Percentiles rank a stretch among this genome's conserved stretches.
Conservation (phyloP, 2,888 invertebrate species). For the Clepsis dumicolana region DNA sequence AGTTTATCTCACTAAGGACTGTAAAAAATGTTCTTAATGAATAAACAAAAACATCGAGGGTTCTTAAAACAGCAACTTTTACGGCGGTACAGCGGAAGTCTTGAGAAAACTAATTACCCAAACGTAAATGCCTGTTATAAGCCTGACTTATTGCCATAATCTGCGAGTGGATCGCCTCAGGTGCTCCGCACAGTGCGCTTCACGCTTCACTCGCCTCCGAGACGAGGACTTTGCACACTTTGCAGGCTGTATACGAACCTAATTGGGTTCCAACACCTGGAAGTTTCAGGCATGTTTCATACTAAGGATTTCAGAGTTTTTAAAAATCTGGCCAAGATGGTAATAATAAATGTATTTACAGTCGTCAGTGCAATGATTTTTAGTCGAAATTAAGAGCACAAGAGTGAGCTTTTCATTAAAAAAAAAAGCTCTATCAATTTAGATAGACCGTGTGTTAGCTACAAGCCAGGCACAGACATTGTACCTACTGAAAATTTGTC, state of each 20-base stretch:
- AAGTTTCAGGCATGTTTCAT: not conserved
- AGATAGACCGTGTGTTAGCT: too few relatives aligned
- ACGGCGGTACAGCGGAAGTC: conserved; percentile 6
- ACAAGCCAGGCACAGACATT: too few relatives aligned
- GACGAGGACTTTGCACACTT: not conserved
- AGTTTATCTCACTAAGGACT: not conserved
- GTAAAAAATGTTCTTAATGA: not conserved
- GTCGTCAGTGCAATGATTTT: too few relatives aligned
- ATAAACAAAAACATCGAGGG: conserved; percentile 3
- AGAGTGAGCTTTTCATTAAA: too few relatives aligned
- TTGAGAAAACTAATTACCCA: conserved; percentile 19
- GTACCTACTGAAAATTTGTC: too few relatives aligned
- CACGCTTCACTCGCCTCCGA: conserved; percentile 2
- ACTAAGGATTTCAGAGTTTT: not conserved
- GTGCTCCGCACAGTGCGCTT: conserved; percentile 6
- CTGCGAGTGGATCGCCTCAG: conserved; percentile 15
- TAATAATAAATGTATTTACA: too few relatives aligned
- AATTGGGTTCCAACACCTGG: not conserved
- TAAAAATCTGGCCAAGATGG: not conserved
- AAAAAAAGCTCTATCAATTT: too few relatives aligned
- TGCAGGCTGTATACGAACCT: conserved; percentile 1
- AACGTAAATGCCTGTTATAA: conserved; percentile 21
- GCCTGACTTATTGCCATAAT: conserved; percentile 20
- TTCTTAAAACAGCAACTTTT: conserved; percentile 6
- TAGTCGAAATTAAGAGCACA: too few relatives aligned